Percentiles rank a stretch among this genome's conserved stretches.
phyloP scores from a whole-genome alignment of 2,888 invertebrate genomes.

The Melanophora roralis region DNA sequence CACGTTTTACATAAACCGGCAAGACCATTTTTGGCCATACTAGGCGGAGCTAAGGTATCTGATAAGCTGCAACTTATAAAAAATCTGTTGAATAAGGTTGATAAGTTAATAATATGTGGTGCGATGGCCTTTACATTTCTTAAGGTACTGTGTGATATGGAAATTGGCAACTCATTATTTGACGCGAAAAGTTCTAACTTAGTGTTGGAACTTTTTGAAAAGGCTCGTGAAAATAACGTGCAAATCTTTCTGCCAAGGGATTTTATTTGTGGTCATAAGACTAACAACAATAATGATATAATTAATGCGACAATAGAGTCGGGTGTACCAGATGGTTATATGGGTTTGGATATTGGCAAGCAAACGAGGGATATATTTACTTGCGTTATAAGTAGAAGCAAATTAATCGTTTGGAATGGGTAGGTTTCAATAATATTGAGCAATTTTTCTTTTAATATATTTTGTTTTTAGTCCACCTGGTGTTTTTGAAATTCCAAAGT shows the following conservation, averaged over 20 bases:
- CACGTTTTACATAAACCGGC: constrained; percentile 97
- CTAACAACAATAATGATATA: constrained; percentile 84
- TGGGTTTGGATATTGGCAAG: constrained; percentile 97
- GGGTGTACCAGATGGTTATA: constrained; percentile 95
- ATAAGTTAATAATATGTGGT: constrained; percentile 99
- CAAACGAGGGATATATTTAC: constrained; percentile 88
- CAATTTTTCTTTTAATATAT: neutral
- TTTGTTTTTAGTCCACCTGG: constrained; percentile 84
- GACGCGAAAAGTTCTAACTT: constrained; percentile 98
- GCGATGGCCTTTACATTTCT: constrained; percentile 99
- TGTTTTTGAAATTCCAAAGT: constrained; percentile 98
- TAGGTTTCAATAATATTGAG: neutral
- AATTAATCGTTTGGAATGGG: constrained; percentile 99
- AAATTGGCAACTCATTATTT: constrained; percentile 96
- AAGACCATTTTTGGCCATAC: constrained; percentile 97
- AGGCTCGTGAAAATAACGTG: constrained; percentile 94
- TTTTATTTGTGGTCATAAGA: constrained; percentile 93
- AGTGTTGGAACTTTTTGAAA: constrained; percentile 90
- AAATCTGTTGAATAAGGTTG: constrained; percentile 96
- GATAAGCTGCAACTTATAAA: constrained; percentile 99
- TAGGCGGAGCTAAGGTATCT: constrained; percentile 99
- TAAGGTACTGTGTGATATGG: constrained; percentile 93
- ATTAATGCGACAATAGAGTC: constrained; percentile 85
- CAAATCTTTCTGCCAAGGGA: constrained; percentile 96
- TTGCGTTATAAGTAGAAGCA: constrained; percentile 90